Conservation (phyloP, 2,113 vertebrate species). For the Speoplatyrhinus poulsoni region DNA sequence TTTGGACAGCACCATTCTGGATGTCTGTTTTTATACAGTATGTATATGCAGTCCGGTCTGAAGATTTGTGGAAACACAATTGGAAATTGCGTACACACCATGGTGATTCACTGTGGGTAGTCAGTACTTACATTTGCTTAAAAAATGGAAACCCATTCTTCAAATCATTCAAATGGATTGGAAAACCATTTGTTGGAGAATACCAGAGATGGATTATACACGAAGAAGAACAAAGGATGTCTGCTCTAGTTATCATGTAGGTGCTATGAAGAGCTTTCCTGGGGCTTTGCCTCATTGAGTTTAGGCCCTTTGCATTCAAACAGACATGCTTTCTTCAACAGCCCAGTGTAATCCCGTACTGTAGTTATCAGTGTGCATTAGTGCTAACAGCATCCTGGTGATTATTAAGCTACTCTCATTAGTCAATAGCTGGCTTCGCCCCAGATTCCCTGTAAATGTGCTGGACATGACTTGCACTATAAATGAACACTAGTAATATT, state of each 20-base stretch:
- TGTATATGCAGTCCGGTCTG: background rate
- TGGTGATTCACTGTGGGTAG: background rate
- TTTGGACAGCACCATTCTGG: constrained; percentile 27
- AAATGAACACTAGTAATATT: constrained; percentile 20
- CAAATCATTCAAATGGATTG: constrained; percentile 9
- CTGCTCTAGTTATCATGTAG: constrained; percentile 40
- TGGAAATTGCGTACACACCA: background rate
- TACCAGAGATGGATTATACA: constrained; percentile 18
- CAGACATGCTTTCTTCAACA: constrained; percentile 27
- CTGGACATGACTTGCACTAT: constrained; percentile 9
- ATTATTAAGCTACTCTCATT: constrained; percentile 48
- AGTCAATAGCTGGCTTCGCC: constrained; percentile 34
- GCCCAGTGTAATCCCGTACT: constrained; percentile 30
- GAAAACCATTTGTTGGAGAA: constrained; percentile 17
- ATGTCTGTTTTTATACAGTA: background rate
- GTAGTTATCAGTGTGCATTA: constrained; percentile 17
- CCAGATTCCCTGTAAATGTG: constrained; percentile 33
- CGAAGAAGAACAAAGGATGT: constrained; percentile 46
- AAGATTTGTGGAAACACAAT: background rate
- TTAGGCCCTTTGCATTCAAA: constrained; percentile 49
- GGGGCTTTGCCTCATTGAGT: constrained; percentile 41
- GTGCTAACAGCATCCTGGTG: constrained; percentile 28
- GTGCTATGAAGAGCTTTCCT: constrained; percentile 48
- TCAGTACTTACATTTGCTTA: background rate
- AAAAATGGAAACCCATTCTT: background rate